Evolutionary conservation across 1,140 invertebrate species (phyloP), one percentile per base, ranked within the genome.

Genomic region (Panonychus citri): DNA sequence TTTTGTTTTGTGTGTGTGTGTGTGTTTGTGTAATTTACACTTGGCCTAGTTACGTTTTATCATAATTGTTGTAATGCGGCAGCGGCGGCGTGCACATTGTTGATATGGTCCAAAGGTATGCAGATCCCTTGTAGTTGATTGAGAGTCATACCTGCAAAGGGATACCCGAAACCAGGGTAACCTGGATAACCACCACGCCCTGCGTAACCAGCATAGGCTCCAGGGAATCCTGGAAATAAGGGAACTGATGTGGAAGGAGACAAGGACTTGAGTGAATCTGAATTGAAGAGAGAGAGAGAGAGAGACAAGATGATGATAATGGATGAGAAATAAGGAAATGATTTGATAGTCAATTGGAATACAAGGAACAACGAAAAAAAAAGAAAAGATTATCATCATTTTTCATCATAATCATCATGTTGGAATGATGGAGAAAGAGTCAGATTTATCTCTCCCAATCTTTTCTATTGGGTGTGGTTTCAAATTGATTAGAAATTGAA

Each of bases 91-190:
- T 28, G 25, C 17, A 28, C 28, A 30, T 51, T 51, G 26, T 51
- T 51, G 24, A 51, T 21, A 30, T 51, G 49, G 25, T 51, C 49
- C 49, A 51, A 27, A 30, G 49, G 49, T 51, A 51, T 51, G 49
- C 49, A 51, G 24, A 51, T 51, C 12, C 49, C 49, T 51, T 51
- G 49, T 27, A 51, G n/a, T 24, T 51, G 49, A 51, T 51, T 51
- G 24, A 51, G 26, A 51, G 25, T 51, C 49, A 51, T 51, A 51
- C 49, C 49, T 27, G 49, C 84, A 74, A 89, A 89, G 70, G 85
- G 85, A 74, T 89, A 84, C 78, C 85, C 85, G 76, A 89, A 89
- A 79, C 85, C 86, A 77, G 85, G 85, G 77, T 89, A 89, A 75
- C 85, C 84, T 73, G 84, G 86, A 76, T 88, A 90, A 73, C 85